Base-by-base conservation (phyloP, 2,797 vertebrate species). In the Peromyscus melanophrys region DNA sequence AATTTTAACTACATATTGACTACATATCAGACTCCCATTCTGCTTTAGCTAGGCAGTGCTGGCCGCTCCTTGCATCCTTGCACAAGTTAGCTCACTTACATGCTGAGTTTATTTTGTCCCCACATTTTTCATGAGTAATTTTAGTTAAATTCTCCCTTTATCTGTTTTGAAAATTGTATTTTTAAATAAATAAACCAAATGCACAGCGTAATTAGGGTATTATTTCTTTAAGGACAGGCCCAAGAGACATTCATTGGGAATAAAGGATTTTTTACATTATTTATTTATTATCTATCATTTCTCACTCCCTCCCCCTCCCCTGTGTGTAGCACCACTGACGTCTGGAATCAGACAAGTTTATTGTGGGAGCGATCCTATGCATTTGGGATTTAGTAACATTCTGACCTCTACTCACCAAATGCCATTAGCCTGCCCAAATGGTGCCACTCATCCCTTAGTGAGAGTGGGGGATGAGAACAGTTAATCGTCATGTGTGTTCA, bases 121-220 rank as follows among this genome's bases (percentile, higher is more conserved):
- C 34, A 84, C 5, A 1, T 90, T 92, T 93, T 65, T 29, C 75
- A 8, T n/a, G 55, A 63, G 82, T 65, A 6, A 80, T 12, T 59
- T 67, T 86, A 63, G n/a, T 76, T 23, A 87, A 10, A 10, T 52
- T n/a, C 57, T 73, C 61, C 19, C 75, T 91, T 63, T 89, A 71
- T 81, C 6, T 84, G 2, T 69, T 93, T 90, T 81, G 46, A 37
- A 77, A 92, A 25, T 84, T 87, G 83, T 83, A 71, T 69, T 92
- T 92, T 82, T 67, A 65, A 96, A 43, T 55, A 77, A 86, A 29
- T 77, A 87, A 93, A 88, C 4, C 93, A 29, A 90, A 59, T n/a
- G 34, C 57, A 46, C 4, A 83, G 17, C 7, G 17, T 77, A 95
- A 85, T 76, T 84, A n/a, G 25, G 93, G 46, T 92, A 78, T 75